phyloP scores from a whole-genome alignment of 2,888 invertebrate species.

The Trissolcus japonicus region DNA sequence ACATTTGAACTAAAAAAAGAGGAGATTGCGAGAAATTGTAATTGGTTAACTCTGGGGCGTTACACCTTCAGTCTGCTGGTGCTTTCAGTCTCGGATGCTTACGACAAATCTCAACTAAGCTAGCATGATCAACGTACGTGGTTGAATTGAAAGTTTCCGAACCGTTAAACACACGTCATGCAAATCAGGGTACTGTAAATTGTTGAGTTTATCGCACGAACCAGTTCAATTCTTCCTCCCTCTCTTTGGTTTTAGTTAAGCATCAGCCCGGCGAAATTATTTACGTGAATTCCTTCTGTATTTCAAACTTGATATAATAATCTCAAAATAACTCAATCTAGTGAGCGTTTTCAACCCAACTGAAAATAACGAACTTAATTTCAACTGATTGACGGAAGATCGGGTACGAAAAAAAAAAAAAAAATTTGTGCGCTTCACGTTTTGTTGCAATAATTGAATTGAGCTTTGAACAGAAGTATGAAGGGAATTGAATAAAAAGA shows the following conservation, averaged over 20 bases:
- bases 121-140: slow-evolving; percentile 54
- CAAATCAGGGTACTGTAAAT: slow-evolving; percentile 52
- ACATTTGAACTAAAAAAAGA: no score
- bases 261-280: slow-evolving; percentile 14
- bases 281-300: slow-evolving; percentile 11
- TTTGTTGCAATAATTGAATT: background rate
- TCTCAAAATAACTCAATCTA: no score
- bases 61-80: slow-evolving; percentile 23
- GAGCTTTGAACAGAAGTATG: background rate
- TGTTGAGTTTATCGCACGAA: slow-evolving; percentile 46
- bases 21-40: no score
- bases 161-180: slow-evolving; percentile 53
- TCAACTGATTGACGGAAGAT: no score
- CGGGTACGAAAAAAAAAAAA: no score
- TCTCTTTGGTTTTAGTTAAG: slow-evolving; percentile 21
- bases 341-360: no score
- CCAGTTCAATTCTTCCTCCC: slow-evolving; percentile 34
- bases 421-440: no score
- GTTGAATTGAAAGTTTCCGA: slow-evolving; percentile 56
- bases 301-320: no score
- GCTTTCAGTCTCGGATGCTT: slow-evolving; percentile 48
- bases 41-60: no score
- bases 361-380: no score
- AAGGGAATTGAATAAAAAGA: background rate
- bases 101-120: slow-evolving; percentile 57